Evolutionary conservation across 2,888 invertebrate genomes (phyloP), one percentile per base, ranked within the genome.

Genomic region (Hirtodrosophila alboralis): DNA sequence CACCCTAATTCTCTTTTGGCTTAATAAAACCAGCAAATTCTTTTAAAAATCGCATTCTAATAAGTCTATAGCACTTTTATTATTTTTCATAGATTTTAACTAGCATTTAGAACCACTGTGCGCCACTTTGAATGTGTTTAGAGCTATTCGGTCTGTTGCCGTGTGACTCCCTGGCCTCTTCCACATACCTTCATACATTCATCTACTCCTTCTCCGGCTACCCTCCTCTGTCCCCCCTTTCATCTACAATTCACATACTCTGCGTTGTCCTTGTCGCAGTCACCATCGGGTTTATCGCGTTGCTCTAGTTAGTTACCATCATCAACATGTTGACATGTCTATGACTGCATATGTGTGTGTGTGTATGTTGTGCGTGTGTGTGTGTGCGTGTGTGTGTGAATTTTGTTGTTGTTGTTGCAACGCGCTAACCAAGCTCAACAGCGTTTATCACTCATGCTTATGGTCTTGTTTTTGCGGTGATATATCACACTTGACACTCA

Each of bases 401-500:
- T 31, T 27, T 23, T 13, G 40, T 23, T 37, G 45, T 45, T 52
- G 62, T 41, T 61, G 57, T 49, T 69, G 70, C 34, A 54, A 21
- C 36, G 57, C 79, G 69, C 65, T 76, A 80, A 75, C 72, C 76
- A 59, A 79, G 83, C 76, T 84, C 83, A 78, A 84, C 84, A 81
- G 79, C 85, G 81, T 85, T 83, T 83, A 83, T 85, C 85, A 85
- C 81, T 83, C 79, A 77, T 80, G 78, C 86, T 87, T 85, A 80
- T 75, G 79, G 85, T 86, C 87, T 84, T 87, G 88, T 83, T 88
- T 84, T 84, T 88, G 87, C 79, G 88, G 86, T 87, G 81, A 87
- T 87, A 86, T 87, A 88, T 88, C 87, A 88, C 83, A 86, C 77
- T 85, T 80, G 87, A 87, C 88, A 87, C 77, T 88, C 85, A 87